phyloP scores from a whole-genome alignment of 2,888 invertebrate species.

The Sarcophaga variegata region DNA sequence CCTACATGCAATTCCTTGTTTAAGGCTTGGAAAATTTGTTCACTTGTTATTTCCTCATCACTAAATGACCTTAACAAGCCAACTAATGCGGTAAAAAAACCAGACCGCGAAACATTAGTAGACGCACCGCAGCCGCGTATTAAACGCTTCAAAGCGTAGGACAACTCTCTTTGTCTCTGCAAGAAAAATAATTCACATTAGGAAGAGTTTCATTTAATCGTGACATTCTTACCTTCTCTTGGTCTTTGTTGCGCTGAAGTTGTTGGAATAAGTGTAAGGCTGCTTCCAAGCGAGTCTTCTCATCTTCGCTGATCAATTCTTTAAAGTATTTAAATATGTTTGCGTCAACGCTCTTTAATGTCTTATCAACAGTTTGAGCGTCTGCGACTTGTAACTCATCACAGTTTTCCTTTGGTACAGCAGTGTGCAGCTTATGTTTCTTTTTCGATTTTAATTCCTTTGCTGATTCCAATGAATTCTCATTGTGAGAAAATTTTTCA shows the following conservation, averaged over 20 bases:
- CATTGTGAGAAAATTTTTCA: slow-evolving; percentile 35
- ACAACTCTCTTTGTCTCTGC: slow-evolving; percentile 85
- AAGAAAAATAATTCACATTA: slow-evolving; percentile 20
- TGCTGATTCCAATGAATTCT: slow-evolving; percentile 6
- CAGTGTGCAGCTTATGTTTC: slow-evolving; percentile 28
- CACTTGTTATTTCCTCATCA: slow-evolving; percentile 82
- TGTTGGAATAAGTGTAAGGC: slow-evolving; percentile 73
- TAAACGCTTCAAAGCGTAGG: slow-evolving; percentile 87
- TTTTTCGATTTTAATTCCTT: slow-evolving; percentile 10
- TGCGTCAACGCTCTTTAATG: slow-evolving; percentile 70
- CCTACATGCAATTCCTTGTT: slow-evolving; percentile 86
- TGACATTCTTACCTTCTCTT: slow-evolving; percentile 72
- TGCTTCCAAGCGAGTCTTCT: slow-evolving; percentile 73
- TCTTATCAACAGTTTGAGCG: slow-evolving; percentile 23
- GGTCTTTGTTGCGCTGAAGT: slow-evolving; percentile 71
- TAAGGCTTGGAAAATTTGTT: slow-evolving; percentile 84
- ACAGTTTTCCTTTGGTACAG: neutral
- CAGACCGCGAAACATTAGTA: slow-evolving; percentile 85
- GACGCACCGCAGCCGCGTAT: slow-evolving; percentile 89
- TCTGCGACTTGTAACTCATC: neutral
- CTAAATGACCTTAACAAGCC: slow-evolving; percentile 82
- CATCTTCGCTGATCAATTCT: slow-evolving; percentile 74
- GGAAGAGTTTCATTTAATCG: neutral
- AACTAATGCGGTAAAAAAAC: slow-evolving; percentile 88
- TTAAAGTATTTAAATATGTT: slow-evolving; percentile 75